A percentile compares a stretch with the other conserved stretches of the same genome.
phyloP scores from a whole-genome alignment of 2,797 vertebrate genomes.

The Hypotaenidia okinawae region DNA sequence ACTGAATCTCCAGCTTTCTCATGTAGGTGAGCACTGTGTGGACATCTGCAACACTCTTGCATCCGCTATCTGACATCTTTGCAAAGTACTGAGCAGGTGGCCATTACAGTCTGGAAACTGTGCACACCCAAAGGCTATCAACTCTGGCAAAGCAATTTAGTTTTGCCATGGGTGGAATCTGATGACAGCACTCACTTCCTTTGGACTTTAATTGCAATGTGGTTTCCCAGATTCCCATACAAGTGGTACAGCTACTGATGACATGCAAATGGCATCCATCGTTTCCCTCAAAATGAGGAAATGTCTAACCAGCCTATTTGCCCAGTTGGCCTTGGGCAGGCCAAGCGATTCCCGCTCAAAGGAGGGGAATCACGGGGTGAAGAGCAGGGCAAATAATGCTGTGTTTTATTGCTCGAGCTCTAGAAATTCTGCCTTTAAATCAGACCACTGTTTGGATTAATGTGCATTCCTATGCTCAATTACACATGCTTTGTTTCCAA shows the following conservation, averaged over 20 bases:
- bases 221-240: neutral
- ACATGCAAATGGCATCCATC: neutral
- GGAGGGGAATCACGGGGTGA: neutral
- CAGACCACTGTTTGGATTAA: neutral
- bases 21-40: neutral
- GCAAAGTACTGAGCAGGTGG: neutral
- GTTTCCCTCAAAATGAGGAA: neutral
- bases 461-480: neutral
- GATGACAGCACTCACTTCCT: neutral
- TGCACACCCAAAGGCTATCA: neutral
- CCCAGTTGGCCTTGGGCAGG: neutral
- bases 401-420: neutral
- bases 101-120: neutral
- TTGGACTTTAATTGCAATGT: neutral
- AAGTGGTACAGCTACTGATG: neutral
- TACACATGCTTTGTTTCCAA: neutral
- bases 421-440: neutral
- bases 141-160: neutral
- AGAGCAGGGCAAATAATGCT: neutral
- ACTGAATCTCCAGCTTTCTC: neutral
- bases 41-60: neutral
- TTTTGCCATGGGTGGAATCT: neutral
- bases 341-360: neutral
- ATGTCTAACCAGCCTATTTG: neutral
- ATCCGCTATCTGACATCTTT: neutral